Evolutionary conservation across 2,888 invertebrate species (phyloP).

Genomic region (Cryptocheilus praepositus): DNA sequence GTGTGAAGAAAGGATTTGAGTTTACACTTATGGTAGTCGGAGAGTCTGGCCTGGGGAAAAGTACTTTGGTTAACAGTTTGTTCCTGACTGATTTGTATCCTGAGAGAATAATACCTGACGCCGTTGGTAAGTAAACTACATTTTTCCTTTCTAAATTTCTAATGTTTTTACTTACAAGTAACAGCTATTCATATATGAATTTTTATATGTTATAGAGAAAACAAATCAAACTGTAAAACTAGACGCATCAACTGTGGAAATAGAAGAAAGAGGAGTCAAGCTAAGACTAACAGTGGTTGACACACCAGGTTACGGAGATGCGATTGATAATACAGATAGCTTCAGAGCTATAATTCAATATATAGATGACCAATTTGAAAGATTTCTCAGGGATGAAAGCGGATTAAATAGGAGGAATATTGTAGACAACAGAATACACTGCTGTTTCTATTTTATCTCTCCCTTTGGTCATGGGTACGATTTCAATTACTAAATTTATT

Average conservation of each 20-base stretch:
- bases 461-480: slow-evolving; percentile 96
- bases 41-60: slow-evolving; percentile 93
- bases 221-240: slow-evolving; percentile 94
- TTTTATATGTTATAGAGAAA: slow-evolving; percentile 80
- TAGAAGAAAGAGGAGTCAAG: slow-evolving; percentile 96
- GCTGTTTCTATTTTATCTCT: slow-evolving; percentile 98
- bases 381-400: slow-evolving; percentile 93
- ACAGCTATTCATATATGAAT: slow-evolving; percentile 25
- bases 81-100: slow-evolving; percentile 97
- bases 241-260: slow-evolving; percentile 96
- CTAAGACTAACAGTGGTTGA: slow-evolving; percentile 94
- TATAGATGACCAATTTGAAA: slow-evolving; percentile 97
- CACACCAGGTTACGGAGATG: slow-evolving; percentile 97
- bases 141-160: neutral
- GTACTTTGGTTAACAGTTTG: slow-evolving; percentile 95
- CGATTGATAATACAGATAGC: slow-evolving; percentile 95
- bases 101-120: slow-evolving; percentile 91
- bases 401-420: slow-evolving; percentile 97
- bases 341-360: slow-evolving; percentile 96
- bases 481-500: too few species aligned
- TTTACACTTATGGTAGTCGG: slow-evolving; percentile 98
- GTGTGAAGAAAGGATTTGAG: slow-evolving; percentile 98
- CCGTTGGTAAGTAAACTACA: slow-evolving; percentile 80
- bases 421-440: slow-evolving; percentile 97
- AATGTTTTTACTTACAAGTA: too few species aligned